Base-by-base conservation (phyloP, 2,888 invertebrate species). In the Eristalinus sepulchralis region DNA sequence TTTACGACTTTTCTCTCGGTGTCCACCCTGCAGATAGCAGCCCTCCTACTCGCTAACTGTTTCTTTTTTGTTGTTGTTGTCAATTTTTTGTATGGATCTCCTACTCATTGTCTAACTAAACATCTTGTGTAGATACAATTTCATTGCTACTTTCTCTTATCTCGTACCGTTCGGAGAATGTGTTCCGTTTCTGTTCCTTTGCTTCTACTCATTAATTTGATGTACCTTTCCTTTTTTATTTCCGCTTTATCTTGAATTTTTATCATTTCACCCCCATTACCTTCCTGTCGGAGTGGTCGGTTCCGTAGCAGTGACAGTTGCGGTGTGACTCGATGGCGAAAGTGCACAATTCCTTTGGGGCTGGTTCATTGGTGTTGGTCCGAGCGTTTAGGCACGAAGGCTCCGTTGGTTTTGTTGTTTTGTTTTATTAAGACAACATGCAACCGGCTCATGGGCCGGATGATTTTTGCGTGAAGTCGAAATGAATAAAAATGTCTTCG, bases 101-200 rank as follows among this genome's bases (percentile, higher is more conserved):
- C 34, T 75, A 68, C 57, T 63, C 64, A 63, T 73, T 78, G 72
- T 77, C 72, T 72, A 77, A 68, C 81, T 83, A 71, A 86, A 81
- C 82, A 82, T 82, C 68, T 86, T 82, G 68, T 86, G 82, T 86
- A 78, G 73, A 86, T 76, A 83, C 79, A 79, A 73, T 83, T 86
- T 86, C 73, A 82, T 78, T 83, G 79, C 59, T 86, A 79, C 86
- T 86, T 86, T 86, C 82, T 83, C 83, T 86, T 83, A 86, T 86
- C 86, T 75, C 13, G 13, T 60, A 36, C 66, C 82, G 75, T 86
- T 82, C 62, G 75, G 47, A 76, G 83, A 83, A 75, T 66, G 78
- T 82, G 82, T 83, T 86, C 70, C 77, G 72, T 82, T 85, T 84
- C 71, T 60, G 36, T 71, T 73, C 68, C 22, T 81, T 73, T 53